phyloP scores from a whole-genome alignment of 2,797 vertebrate genomes.

The Myiotriccus ornatus region DNA sequence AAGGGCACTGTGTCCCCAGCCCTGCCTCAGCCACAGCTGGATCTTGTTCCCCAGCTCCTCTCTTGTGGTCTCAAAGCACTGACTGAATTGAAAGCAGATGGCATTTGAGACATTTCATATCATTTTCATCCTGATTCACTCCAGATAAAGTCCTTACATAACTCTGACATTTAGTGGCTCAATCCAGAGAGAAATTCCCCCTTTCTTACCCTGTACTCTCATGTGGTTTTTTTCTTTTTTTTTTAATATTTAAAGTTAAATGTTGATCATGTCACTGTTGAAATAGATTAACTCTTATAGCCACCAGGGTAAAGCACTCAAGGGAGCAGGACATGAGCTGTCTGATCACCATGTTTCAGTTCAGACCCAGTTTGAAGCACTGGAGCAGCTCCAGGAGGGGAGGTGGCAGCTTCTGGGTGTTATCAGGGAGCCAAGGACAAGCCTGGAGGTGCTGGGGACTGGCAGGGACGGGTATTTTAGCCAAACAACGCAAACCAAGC shows the following conservation, averaged over 20 bases:
- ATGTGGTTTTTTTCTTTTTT: too few species aligned
- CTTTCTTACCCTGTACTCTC: neutral
- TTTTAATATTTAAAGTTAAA: neutral
- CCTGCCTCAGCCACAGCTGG: neutral
- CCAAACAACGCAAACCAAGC: neutral
- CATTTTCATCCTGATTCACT: neutral
- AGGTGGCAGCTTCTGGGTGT: neutral
- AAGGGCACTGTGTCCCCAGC: neutral
- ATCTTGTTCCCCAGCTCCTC: neutral
- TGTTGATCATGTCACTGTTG: neutral
- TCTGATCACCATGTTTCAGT: neutral
- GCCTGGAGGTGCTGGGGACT: neutral
- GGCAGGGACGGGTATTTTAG: neutral
- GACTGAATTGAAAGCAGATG: neutral
- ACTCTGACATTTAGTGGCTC: conserved; percentile 18
- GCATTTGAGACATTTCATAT: neutral
- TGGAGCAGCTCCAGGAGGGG: neutral
- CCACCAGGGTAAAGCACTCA: neutral
- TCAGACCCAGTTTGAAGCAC: neutral
- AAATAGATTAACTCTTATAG: neutral
- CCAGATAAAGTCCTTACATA: neutral
- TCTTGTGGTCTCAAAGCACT: neutral
- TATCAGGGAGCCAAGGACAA: neutral
- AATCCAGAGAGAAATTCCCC: neutral
- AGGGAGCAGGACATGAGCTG: neutral